phyloP scores from a whole-genome alignment of 2,113 vertebrate species.

The Gallinago paraguaiae region DNA sequence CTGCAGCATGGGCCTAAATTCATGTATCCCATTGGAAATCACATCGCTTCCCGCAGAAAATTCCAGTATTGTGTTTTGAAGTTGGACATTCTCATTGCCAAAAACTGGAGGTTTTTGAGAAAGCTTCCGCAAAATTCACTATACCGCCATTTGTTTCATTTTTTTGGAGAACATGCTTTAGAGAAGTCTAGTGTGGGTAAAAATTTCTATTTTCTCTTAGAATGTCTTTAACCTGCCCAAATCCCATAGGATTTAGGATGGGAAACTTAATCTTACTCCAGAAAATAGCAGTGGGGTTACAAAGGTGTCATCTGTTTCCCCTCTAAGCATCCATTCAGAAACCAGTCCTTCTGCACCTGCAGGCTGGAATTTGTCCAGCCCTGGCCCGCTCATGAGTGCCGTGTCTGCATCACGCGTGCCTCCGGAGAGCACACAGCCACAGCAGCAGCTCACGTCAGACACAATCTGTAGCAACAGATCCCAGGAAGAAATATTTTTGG shows the following conservation, averaged over 20 bases:
- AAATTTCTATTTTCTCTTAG: background rate
- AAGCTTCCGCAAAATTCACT: background rate
- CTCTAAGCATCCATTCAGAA: background rate
- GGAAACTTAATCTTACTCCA: background rate
- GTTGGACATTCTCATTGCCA: background rate
- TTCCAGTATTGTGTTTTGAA: background rate
- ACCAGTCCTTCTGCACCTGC: rapidly evolving
- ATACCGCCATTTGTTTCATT: background rate
- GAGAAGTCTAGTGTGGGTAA: background rate
- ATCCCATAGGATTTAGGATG: background rate
- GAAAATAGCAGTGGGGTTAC: background rate
- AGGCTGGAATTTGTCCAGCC: background rate
- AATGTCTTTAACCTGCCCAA: background rate
- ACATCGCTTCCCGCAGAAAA: background rate
- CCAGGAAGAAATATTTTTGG: background rate
- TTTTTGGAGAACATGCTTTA: background rate
- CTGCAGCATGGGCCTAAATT: background rate
- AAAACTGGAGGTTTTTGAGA: background rate
- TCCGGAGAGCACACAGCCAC: background rate
- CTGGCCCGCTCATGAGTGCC: rapidly evolving
- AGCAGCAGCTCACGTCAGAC: background rate
- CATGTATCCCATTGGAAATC: background rate
- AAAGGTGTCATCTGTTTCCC: background rate
- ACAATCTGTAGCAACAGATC: background rate
- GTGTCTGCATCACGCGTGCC: background rate